phyloP scores from a whole-genome alignment of 1,140 invertebrate species.

The Fopius arisanus region DNA sequence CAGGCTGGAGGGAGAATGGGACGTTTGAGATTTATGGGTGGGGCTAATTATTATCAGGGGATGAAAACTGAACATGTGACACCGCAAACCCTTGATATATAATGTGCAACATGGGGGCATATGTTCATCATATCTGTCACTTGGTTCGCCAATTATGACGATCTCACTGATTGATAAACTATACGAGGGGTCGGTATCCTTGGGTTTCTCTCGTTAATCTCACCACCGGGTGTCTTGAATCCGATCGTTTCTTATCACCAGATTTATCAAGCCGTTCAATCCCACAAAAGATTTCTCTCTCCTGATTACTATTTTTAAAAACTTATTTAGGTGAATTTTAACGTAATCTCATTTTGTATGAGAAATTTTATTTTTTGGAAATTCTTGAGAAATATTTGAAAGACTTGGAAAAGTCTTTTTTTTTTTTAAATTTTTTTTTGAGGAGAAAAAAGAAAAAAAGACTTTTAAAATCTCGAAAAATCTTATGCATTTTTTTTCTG shows the following conservation, averaged over 20 bases:
- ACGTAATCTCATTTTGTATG: background rate
- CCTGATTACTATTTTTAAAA: background rate
- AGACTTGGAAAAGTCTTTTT: too few relatives aligned
- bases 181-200: constrained; percentile 19
- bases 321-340: background rate
- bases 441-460: too few relatives aligned
- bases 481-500: too few relatives aligned
- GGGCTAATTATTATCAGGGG: constrained; percentile 49
- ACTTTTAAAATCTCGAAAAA: background rate
- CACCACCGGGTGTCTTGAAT: background rate
- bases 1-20: background rate
- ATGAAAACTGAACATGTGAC: constrained; percentile 30
- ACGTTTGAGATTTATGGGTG: constrained; percentile 47
- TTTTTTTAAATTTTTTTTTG: background rate
- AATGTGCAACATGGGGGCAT: background rate
- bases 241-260: constrained; percentile 13
- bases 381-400: too few relatives aligned
- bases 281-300: background rate
- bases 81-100: constrained; percentile 39
- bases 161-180: constrained; percentile 45
- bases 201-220: constrained; percentile 40
- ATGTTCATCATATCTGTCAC: constrained; percentile 13
- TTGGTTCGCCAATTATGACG: constrained; percentile 51
- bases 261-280: background rate
- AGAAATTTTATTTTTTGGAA: too few relatives aligned